Conservation (phyloP, 2,888 invertebrate genomes). For the Stenotaenia linearis region DNA sequence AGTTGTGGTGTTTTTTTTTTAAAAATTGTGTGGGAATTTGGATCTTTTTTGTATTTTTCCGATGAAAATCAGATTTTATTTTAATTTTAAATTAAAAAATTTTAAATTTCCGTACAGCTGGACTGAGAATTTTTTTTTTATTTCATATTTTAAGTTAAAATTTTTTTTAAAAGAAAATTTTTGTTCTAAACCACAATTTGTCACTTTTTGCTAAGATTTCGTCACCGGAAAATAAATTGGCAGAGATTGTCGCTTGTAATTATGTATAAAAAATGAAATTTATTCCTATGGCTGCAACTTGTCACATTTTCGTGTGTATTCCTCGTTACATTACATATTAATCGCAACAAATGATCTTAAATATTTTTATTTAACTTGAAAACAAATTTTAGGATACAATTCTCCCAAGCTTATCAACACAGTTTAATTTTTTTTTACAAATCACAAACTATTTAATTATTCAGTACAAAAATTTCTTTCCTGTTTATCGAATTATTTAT, state of each 20-base stretch:
- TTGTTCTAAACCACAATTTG: background rate
- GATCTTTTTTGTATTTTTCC: background rate
- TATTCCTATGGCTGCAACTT: slow-evolving; percentile 1
- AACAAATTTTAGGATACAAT: background rate
- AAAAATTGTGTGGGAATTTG: background rate
- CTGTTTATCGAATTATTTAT: slow-evolving; percentile 2
- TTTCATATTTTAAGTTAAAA: background rate
- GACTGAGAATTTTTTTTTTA: background rate
- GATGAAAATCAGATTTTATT: background rate
- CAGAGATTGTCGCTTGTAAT: background rate
- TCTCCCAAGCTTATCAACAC: background rate
- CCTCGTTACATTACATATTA: slow-evolving; percentile 1
- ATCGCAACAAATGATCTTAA: background rate
- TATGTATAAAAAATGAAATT: background rate
- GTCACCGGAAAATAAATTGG: background rate
- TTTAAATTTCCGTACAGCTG: background rate
- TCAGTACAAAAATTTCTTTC: background rate
- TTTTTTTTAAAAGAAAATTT: background rate
- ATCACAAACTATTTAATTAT: background rate
- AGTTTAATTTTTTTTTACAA: background rate
- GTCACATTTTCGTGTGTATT: slow-evolving; percentile 15
- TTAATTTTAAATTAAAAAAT: background rate
- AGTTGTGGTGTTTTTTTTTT: background rate
- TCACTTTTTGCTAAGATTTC: background rate
- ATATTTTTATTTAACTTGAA: background rate